These are phyloP conservation scores for Potorous gilbertii DNA, from an alignment of 2,797 vertebrate species.

Conservation along the genomic window DNA sequence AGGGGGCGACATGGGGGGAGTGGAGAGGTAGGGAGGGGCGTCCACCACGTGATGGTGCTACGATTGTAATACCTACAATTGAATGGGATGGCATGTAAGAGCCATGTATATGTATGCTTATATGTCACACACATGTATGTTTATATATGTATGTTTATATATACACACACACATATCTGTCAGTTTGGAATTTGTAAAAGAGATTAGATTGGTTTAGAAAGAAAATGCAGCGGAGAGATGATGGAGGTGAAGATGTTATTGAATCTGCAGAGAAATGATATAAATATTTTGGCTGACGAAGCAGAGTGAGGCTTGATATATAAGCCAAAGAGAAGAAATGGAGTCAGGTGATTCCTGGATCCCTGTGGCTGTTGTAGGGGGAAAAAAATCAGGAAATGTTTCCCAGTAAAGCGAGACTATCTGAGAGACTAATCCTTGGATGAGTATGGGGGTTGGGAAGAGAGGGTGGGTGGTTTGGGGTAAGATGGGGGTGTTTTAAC, in stretches of 20 bases:
- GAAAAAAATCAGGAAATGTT: not conserved
- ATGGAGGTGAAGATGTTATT: conserved; percentile 61
- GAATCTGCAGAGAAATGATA: conserved; percentile 51
- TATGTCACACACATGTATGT: not conserved
- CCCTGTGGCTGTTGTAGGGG: accelerated
- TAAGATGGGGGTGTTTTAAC: accelerated
- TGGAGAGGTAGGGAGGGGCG: not conserved
- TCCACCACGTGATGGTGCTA: not conserved
- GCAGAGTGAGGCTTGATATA: conserved; percentile 34
- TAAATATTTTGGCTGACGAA: conserved; percentile 72
- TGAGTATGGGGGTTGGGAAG: not conserved
- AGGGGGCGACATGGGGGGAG: too few relatives aligned
- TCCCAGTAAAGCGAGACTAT: not conserved
- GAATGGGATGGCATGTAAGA: not conserved
- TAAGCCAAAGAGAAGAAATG: not conserved
- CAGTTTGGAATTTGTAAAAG: not conserved
- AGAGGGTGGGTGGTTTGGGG: not conserved
- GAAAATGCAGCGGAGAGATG: not conserved
- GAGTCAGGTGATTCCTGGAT: not conserved
- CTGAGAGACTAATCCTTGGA: not conserved
- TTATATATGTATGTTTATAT: not conserved
- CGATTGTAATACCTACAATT: not conserved
- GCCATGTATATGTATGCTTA: not conserved
- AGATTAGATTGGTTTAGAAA: not conserved
- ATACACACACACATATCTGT: not conserved